These are phyloP conservation scores for Alectoris magna DNA, from an alignment of 2,797 vertebrate genomes.

Conservation along the genomic window DNA sequence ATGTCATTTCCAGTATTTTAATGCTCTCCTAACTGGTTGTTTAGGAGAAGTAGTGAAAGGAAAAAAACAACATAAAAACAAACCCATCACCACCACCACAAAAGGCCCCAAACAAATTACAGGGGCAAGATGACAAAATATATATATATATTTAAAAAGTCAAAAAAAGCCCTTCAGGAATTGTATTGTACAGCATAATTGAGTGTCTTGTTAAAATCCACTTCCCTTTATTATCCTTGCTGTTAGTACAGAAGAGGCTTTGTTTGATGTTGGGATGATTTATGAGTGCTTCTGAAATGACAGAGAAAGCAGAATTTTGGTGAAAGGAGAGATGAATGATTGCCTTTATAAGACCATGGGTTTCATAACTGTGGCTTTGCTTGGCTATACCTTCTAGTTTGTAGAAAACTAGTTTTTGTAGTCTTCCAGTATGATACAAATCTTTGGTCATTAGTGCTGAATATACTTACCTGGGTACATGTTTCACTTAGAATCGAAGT, in stretches of 20 bases:
- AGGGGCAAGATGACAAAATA: background rate
- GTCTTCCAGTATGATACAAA: background rate
- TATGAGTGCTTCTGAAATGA: background rate
- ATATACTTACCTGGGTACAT: background rate
- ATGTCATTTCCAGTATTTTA: background rate
- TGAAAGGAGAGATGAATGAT: background rate
- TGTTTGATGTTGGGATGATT: background rate
- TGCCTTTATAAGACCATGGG: background rate
- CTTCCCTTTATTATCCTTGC: background rate
- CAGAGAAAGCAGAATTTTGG: background rate
- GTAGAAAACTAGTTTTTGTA: background rate
- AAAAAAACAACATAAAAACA: background rate
- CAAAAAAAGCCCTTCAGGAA: background rate
- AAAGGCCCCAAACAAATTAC: background rate
- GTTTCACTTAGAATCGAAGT: background rate
- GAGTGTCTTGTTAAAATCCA: background rate
- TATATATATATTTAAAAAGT: background rate
- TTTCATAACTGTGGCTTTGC: background rate
- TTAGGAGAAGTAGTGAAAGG: background rate
- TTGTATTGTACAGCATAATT: background rate
- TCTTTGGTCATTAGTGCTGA: background rate
- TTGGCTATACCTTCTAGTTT: background rate
- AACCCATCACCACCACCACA: background rate
- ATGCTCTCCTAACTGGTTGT: background rate
- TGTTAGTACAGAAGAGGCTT: background rate